A percentile compares a stretch with the other conserved stretches of the same genome.
phyloP scores from a whole-genome alignment of 1,140 invertebrate species.

The Temnothorax longispinosus region DNA sequence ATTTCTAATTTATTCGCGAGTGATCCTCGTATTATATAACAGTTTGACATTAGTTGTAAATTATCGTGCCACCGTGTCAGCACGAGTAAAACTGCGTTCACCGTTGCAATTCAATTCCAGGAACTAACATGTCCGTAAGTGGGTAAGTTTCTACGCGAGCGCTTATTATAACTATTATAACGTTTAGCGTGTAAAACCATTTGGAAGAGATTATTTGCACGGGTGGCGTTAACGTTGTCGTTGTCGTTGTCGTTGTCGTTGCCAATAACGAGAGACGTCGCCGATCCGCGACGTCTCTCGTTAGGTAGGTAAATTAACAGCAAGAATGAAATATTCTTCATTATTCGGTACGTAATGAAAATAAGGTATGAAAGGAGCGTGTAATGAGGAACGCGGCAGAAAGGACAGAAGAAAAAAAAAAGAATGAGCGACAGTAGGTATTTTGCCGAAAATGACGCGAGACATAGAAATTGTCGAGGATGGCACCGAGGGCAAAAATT shows the following conservation, averaged over 20 bases:
- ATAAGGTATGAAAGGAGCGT: slow-evolving; percentile 6
- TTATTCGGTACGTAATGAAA: slow-evolving; percentile 16
- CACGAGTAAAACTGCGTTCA: slow-evolving; percentile 9
- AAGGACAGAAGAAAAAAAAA: neutral
- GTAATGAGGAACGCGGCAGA: slow-evolving; percentile 9
- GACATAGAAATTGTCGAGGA: slow-evolving; percentile 8
- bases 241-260: neutral
- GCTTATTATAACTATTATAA: slow-evolving; percentile 11
- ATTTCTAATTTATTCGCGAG: slow-evolving; percentile 37
- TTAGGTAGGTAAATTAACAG: slow-evolving; percentile 37
- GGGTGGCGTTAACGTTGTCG: neutral
- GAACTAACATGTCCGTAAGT: slow-evolving; percentile 18
- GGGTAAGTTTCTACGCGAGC: slow-evolving; percentile 30
- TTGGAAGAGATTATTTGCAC: slow-evolving; percentile 35
- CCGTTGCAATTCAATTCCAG: slow-evolving; percentile 30
- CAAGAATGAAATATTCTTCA: slow-evolving; percentile 54
- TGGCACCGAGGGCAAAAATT: slow-evolving; percentile 53
- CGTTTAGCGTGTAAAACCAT: slow-evolving; percentile 30
- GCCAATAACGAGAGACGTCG: neutral
- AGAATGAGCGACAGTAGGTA: neutral
- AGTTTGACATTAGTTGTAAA: slow-evolving; percentile 1
- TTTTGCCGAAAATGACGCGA: slow-evolving; percentile 41
- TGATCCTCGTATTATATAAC: neutral
- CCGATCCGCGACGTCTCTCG: neutral
- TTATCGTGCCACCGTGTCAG: slow-evolving; percentile 11